Evolutionary conservation across 2,797 vertebrate genomes (phyloP), one percentile per base, ranked within the genome.

Genomic region (Toxotes lorentzi): DNA sequence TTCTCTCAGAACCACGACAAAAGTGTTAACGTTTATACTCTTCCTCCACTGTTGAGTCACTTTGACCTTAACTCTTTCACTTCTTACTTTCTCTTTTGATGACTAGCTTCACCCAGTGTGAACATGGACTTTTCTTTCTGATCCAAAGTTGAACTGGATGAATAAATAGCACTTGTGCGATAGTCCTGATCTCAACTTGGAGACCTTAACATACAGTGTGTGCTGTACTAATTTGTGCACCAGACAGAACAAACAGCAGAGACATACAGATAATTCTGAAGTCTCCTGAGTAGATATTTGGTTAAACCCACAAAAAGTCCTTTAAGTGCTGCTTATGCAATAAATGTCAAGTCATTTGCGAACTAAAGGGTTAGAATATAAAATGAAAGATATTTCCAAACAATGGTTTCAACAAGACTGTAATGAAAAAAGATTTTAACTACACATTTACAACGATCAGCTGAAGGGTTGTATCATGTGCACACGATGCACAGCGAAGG

Each of bases 321-420:
- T 61, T 47, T 8, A 45, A 57, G 32, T 61, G 17, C 32, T 4
- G 9, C 17, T 63, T 4, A 21, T 51, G 38, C 40, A 80, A 41
- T 61, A 56, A 68, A 65, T 65, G 0, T 54, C 51, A 73, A 65
- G 63, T 68, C n/a, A 24, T 32, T 72, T 14, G 13, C 2, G 1
- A 50, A n/a, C 38, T 61, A 34, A 78, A 68, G 72, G 60, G 41
- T 59, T 5, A 23, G 16, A 41, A 12, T 56, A 34, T 69, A 34
- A 78, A 84, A 79, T 21, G 4, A 67, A 79, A 54, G 4, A 38
- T 54, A n/a, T 72, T 70, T 78, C 23, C 30, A 76, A 68, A 65
- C 41, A 6, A 13, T 61, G 17, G 21, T 58, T 82, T 61, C 50
- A 75, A 30, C 45, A 68, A 43, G 43, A n/a, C 12, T 62, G 12